A percentile compares a stretch with the other conserved stretches of the same genome.
These are phyloP conservation scores for Naso thynnoides DNA, from an alignment of 2,797 vertebrate genomes.

Conservation along the genomic window DNA sequence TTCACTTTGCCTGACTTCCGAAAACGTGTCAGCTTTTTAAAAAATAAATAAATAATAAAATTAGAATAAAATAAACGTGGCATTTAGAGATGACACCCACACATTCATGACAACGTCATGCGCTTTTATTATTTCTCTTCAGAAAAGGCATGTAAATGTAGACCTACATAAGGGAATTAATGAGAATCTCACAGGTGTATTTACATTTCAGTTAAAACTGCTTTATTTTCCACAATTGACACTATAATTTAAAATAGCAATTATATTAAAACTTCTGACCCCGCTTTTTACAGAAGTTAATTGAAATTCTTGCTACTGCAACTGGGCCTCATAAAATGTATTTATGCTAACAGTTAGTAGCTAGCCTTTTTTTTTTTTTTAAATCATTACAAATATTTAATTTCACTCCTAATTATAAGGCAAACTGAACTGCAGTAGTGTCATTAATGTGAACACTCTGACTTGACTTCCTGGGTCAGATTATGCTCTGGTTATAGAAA, in stretches of 20 bases:
- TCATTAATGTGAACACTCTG: conserved; percentile 3
- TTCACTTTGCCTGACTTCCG: conserved; percentile 6
- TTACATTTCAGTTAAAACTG: not conserved
- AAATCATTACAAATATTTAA: not conserved
- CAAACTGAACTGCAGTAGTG: not conserved
- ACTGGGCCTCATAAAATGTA: not conserved
- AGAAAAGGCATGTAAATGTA: conserved; percentile 4
- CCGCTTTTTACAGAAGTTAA: not conserved
- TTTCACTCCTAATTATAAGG: not conserved
- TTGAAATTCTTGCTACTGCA: not conserved
- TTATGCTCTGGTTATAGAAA: conserved; percentile 9
- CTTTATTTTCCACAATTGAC: not conserved
- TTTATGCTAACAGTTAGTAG: not conserved
- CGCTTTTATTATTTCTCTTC: conserved; percentile 9
- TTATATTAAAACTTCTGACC: conserved; percentile 12
- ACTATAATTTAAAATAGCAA: not conserved
- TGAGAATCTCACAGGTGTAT: conserved; percentile 32
- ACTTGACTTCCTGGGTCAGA: conserved; percentile 6
- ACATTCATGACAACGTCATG: not conserved
- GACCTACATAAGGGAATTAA: not conserved
- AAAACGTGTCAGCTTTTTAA: too few species aligned
- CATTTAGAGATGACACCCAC: conserved; percentile 38
- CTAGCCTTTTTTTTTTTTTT: not conserved
- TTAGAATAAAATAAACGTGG: too few species aligned
- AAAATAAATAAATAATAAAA: too few species aligned